phyloP scores from a whole-genome alignment of 2,113 vertebrate genomes.

The Empidonax alnorum region DNA sequence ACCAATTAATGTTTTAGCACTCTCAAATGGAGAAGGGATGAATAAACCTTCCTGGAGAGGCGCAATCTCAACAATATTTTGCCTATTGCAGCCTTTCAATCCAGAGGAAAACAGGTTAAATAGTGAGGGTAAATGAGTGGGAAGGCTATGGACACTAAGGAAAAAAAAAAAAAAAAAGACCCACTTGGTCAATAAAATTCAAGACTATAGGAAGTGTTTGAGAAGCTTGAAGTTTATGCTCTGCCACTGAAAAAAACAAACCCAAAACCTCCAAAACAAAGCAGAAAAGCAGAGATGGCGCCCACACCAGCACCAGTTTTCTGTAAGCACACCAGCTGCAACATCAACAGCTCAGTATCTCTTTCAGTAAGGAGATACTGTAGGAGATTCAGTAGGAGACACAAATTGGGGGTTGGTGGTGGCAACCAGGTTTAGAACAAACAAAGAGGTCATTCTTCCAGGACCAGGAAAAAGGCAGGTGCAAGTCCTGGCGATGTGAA shows the following conservation, averaged over 20 bases:
- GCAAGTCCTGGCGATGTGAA: not conserved
- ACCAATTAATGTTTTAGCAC: not conserved
- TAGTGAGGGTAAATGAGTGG: not conserved
- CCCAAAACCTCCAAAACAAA: not conserved
- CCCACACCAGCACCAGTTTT: not conserved
- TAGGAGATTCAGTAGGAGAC: not conserved
- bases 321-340: not conserved
- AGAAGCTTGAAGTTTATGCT: not conserved
- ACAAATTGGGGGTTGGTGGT: fast-evolving
- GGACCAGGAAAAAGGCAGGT: not conserved
- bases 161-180: fast-evolving
- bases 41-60: not conserved
- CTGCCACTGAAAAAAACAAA: not conserved
- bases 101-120: not conserved
- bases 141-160: not conserved
- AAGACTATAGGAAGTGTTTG: not conserved
- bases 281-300: not conserved
- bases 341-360: not conserved
- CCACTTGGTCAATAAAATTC: not conserved
- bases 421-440: not conserved
- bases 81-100: not conserved
- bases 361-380: not conserved
- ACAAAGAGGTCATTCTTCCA: not conserved
- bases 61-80: not conserved
- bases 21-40: not conserved